These are phyloP conservation scores for Philaethria dido DNA, from an alignment of 2,888 invertebrate genomes.

Conservation along the genomic window DNA sequence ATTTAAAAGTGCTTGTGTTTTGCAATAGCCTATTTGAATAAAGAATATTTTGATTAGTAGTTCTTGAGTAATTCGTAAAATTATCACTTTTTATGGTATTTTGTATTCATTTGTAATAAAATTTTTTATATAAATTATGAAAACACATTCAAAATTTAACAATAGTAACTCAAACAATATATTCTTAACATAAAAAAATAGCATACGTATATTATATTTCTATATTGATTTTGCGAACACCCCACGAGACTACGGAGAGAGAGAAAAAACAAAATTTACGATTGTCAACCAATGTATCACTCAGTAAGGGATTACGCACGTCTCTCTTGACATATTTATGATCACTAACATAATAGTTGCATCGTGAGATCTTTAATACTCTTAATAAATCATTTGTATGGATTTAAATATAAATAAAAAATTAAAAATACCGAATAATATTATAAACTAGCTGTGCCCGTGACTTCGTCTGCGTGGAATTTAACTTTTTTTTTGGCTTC, in stretches of 20 bases:
- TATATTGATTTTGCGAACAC: slow-evolving; percentile 39
- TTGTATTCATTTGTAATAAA: too few relatives aligned
- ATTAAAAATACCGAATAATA: too few relatives aligned
- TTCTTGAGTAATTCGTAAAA: too few relatives aligned
- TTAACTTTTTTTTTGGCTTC: too few relatives aligned
- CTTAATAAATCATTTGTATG: slow-evolving; percentile 24
- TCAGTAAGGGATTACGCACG: slow-evolving; percentile 78
- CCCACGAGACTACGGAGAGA: slow-evolving; percentile 32
- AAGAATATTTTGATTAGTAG: too few relatives aligned
- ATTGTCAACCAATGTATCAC: slow-evolving; percentile 75
- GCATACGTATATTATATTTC: background rate
- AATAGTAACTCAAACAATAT: too few relatives aligned
- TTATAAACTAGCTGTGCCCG: too few relatives aligned
- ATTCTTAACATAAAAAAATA: background rate
- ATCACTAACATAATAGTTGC: slow-evolving; percentile 66
- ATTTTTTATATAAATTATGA: too few relatives aligned
- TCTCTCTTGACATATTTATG: slow-evolving; percentile 73
- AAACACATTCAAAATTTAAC: background rate
- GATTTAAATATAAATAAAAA: slow-evolving; percentile 22
- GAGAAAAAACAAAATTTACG: slow-evolving; percentile 63
- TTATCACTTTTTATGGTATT: too few relatives aligned
- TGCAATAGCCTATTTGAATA: too few relatives aligned
- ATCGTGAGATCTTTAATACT: slow-evolving; percentile 27
- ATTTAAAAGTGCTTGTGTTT: too few relatives aligned
- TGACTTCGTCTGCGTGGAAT: too few relatives aligned